A percentile compares a stretch with the other conserved stretches of the same genome.
These are phyloP conservation scores for Oophaga sylvatica DNA, from an alignment of 2,797 vertebrate genomes.

Conservation along the genomic window DNA sequence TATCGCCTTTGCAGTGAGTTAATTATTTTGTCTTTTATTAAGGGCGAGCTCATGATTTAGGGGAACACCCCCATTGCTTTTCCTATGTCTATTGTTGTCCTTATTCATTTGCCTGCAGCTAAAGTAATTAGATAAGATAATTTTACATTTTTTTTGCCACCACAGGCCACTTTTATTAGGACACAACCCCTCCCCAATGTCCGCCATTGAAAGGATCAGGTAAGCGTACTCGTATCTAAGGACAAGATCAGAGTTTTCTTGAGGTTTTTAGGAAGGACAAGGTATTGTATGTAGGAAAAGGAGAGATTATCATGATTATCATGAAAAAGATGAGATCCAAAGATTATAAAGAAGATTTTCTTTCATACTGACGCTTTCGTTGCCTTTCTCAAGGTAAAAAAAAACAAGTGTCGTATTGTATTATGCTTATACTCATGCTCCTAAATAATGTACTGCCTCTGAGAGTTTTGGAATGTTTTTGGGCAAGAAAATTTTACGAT, in stretches of 20 bases:
- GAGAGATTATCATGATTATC: no score
- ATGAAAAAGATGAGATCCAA: no score
- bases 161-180: not conserved
- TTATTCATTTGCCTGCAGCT: slow-evolving; percentile 16
- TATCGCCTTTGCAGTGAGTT: slow-evolving; percentile 10
- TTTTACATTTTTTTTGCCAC: not conserved
- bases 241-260: not conserved
- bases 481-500: not conserved
- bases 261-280: not conserved
- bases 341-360: no score
- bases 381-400: no score
- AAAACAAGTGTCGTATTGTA: no score
- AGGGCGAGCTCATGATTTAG: slow-evolving; percentile 27
- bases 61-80: slow-evolving; percentile 43
- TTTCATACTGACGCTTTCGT: no score
- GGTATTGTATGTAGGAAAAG: not conserved
- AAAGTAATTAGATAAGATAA: slow-evolving; percentile 3
- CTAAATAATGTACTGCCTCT: no score
- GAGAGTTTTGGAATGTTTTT: not conserved
- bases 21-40: slow-evolving; percentile 35
- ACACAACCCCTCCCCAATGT: not conserved
- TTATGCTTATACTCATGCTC: not conserved
- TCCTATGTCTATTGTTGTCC: slow-evolving; percentile 16
- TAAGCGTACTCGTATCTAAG: no score
- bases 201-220: not conserved